Conservation (phyloP, 2,113 vertebrate species). For the Chauna torquata region DNA sequence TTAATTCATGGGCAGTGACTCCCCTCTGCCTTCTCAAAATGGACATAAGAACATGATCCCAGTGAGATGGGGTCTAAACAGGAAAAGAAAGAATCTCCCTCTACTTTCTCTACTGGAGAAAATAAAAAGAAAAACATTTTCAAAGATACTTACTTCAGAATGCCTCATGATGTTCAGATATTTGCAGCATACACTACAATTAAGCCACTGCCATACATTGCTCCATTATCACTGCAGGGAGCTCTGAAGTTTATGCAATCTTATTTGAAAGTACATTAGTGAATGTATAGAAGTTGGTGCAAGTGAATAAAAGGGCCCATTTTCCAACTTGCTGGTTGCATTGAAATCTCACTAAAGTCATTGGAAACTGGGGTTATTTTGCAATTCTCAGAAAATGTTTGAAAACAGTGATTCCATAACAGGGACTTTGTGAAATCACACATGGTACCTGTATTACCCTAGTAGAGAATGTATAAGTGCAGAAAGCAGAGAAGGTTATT, state of each 20-base stretch:
- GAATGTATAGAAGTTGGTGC: neutral
- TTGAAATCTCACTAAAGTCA: slow-evolving; percentile 12
- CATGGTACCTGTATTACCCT: neutral
- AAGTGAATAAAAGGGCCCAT: neutral
- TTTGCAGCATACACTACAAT: neutral
- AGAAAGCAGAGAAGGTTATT: neutral
- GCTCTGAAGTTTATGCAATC: neutral
- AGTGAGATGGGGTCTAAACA: neutral
- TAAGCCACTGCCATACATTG: neutral
- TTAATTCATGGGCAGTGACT: neutral
- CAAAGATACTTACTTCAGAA: neutral
- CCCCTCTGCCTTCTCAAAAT: neutral
- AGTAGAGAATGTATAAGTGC: neutral
- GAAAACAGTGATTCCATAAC: neutral
- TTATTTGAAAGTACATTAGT: neutral
- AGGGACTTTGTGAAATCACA: neutral
- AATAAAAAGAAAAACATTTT: neutral
- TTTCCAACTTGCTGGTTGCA: neutral
- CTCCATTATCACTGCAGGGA: neutral
- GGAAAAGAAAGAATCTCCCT: neutral
- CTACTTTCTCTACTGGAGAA: neutral
- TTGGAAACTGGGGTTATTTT: neutral
- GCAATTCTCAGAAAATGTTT: neutral
- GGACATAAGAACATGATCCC: neutral
- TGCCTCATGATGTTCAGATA: neutral